A percentile compares a stretch with the other conserved stretches of the same genome.
phyloP scores from a whole-genome alignment of 2,888 invertebrate species.

The Elmis aenea region DNA sequence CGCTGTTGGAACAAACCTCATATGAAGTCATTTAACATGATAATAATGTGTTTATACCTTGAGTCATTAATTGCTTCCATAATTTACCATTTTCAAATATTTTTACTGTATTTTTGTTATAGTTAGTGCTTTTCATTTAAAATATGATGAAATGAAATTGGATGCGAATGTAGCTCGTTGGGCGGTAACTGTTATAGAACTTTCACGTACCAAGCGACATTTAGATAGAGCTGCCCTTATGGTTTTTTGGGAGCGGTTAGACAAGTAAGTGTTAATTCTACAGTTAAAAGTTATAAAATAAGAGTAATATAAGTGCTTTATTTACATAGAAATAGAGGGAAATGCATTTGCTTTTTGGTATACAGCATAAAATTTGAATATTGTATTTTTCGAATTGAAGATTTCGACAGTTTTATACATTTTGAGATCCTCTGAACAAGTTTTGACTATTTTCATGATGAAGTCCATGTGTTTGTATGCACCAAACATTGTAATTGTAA shows the following conservation, averaged over 20 bases:
- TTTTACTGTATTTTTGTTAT: conserved; percentile 35
- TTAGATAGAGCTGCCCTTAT: conserved; percentile 93
- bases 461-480: too few species aligned
- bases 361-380: too few species aligned
- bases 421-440: too few species aligned
- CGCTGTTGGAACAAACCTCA: too few species aligned
- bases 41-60: too few species aligned
- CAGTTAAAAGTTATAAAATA: background rate
- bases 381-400: too few species aligned
- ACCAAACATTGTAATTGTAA: too few species aligned
- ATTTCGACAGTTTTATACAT: background rate
- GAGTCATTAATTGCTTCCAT: too few species aligned
- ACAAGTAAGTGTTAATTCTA: conserved; percentile 65
- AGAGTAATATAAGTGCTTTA: background rate
- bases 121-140: conserved; percentile 93
- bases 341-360: too few species aligned
- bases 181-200: conserved; percentile 90
- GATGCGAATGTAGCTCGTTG: conserved; percentile 94
- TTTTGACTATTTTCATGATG: too few species aligned
- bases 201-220: conserved; percentile 91
- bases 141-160: conserved; percentile 92
- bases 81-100: background rate
- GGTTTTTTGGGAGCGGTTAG: conserved; percentile 95
- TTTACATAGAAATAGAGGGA: too few species aligned
- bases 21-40: too few species aligned